Evolutionary conservation across 37 sponge, comb jelly and placozoan species (phyloP), one percentile per base, ranked within the genome.

Genomic region (Lycopodina hypogea): DNA sequence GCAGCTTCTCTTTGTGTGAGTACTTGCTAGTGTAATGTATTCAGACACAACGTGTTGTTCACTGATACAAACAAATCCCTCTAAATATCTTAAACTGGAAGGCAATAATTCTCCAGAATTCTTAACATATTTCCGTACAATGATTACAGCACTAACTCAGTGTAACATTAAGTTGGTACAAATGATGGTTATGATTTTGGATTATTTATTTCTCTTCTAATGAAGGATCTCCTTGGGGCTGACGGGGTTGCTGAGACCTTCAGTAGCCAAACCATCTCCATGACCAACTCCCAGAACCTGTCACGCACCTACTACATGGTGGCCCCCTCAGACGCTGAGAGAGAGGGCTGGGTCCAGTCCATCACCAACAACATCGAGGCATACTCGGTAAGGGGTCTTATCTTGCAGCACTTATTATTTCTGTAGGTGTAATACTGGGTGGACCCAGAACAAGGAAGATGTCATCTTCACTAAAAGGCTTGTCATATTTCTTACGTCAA

Each of bases 301-400:
- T 89, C 89, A 21, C 71, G 89, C 8, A 89, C 89, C 17, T 89
- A 73, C 76, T 89, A 89, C 69, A 79, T 89, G 79, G 74, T 76
- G n/a, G 75, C 89, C n/a, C 53, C 89, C n/a, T 78, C 80, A 34
- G 60, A 79, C 38, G 79, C 78, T 23, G 89, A 89, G 62, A 78
- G 84, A 51, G 56, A 79, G 23, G 39, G 33, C 15, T 89, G 89
- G 89, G 76, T 89, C 8, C 72, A 74, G 14, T 76, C 84, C 48
- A 79, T 89, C 68, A 56, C 65, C 33, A 69, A 52, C 39, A 89
- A 89, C 67, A 74, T 89, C 35, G 21, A 59, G 37, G 89, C 84
- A 19, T 79, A 83, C 42, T 34, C 67, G 23, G 89, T 89, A 50
- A 78, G 81, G 12, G 15, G 17, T 24, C n/a, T n/a, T n/a, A n/a